Evolutionary conservation across 2,888 invertebrate genomes (phyloP).

Genomic region (Ophion obscuratus): DNA sequence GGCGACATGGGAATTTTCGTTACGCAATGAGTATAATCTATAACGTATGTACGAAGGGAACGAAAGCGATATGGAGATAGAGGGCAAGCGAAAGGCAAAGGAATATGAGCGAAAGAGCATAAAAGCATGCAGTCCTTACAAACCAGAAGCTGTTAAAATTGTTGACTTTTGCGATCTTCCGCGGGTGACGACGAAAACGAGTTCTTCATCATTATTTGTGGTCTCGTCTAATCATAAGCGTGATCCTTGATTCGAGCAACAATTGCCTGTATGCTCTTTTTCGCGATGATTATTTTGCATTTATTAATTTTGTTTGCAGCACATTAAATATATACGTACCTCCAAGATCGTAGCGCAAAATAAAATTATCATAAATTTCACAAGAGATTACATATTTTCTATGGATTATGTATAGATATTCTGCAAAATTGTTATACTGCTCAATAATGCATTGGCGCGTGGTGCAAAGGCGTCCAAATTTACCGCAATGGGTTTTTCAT

Average conservation of each 20-base stretch:
- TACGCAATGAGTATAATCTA: slow-evolving; percentile 17
- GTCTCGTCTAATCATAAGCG: slow-evolving; percentile 65
- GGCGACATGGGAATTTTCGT: slow-evolving; percentile 1
- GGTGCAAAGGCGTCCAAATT: too few species aligned
- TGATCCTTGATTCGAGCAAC: slow-evolving; percentile 27
- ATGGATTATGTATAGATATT: too few species aligned
- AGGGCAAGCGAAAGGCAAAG: neutral
- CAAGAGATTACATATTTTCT: too few species aligned
- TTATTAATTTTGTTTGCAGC: too few species aligned
- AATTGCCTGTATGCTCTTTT: neutral
- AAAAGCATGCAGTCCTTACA: too few species aligned
- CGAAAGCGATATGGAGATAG: neutral
- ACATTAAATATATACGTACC: too few species aligned
- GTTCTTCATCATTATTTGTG: slow-evolving; percentile 63
- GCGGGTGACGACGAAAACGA: slow-evolving; percentile 6
- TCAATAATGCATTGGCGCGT: too few species aligned
- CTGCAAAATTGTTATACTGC: too few species aligned
- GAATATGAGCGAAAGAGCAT: too few species aligned
- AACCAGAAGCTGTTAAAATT: slow-evolving; percentile 58
- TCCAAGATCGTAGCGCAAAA: too few species aligned
- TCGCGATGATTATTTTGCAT: neutral
- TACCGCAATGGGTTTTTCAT: too few species aligned
- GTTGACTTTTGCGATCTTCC: slow-evolving; percentile 52
- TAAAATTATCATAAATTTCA: too few species aligned
- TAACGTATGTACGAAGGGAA: neutral